Percentiles rank a stretch among this genome's conserved stretches.
These are phyloP conservation scores for Mergus octosetaceus DNA, from an alignment of 2,797 vertebrate genomes.

Conservation along the genomic window DNA sequence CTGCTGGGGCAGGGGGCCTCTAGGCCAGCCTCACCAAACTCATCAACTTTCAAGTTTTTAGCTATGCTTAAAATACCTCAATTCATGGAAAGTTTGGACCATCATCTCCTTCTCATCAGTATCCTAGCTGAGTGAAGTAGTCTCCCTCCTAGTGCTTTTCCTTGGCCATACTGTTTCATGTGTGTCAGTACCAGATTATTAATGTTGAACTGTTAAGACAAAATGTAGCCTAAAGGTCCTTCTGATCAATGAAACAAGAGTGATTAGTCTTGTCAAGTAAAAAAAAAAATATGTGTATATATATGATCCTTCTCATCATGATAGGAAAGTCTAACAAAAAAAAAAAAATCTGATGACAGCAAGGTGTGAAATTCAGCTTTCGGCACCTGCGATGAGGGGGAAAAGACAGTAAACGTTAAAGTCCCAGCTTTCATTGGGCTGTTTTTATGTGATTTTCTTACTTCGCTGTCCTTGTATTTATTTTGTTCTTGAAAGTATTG, in stretches of 20 bases:
- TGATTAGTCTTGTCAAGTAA: background rate
- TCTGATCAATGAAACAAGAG: background rate
- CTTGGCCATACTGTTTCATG: background rate
- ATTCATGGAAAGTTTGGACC: background rate
- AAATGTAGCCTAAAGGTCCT: background rate
- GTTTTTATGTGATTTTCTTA: background rate
- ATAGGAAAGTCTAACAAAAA: background rate
- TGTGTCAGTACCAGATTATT: background rate
- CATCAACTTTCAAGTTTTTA: background rate
- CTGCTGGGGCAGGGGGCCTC: background rate
- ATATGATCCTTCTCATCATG: background rate
- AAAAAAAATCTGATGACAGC: background rate
- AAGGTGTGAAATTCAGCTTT: background rate
- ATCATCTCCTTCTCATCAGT: background rate
- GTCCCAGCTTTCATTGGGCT: background rate
- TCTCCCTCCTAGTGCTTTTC: background rate
- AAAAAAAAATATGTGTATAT: background rate
- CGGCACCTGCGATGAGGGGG: background rate
- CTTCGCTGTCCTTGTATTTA: background rate
- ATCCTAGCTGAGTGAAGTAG: background rate
- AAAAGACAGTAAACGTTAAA: background rate
- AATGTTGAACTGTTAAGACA: background rate
- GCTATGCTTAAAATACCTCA: background rate
- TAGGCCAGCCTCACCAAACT: background rate
- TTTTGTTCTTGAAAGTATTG: background rate